Percentiles rank a stretch among this genome's conserved stretches.
Evolutionary conservation across 2,113 vertebrate species (phyloP).

Genomic region (Anoplopoma fimbria): DNA sequence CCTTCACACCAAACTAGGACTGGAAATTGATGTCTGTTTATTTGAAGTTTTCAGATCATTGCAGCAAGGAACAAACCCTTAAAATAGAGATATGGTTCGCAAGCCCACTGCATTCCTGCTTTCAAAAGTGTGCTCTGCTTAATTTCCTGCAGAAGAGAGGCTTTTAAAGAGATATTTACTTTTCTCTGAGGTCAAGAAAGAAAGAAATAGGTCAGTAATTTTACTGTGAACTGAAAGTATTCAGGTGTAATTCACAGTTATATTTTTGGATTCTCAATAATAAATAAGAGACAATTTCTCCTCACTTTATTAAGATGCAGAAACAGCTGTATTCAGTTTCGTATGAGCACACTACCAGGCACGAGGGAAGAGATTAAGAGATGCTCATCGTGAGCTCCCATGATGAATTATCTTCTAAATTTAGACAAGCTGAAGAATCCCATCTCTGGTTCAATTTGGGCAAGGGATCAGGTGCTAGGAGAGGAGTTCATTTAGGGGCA

Average conservation of each 20-base stretch:
- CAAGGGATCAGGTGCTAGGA: conserved; percentile 53
- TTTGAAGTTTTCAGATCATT: conserved; percentile 71
- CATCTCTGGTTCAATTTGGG: conserved; percentile 65
- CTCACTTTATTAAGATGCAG: not conserved
- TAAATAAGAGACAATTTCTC: not conserved
- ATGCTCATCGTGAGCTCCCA: conserved; percentile 42
- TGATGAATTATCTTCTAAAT: conserved; percentile 70
- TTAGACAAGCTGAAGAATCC: conserved; percentile 70
- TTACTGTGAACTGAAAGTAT: not conserved
- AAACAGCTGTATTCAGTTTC: conserved; percentile 29
- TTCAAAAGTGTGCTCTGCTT: conserved; percentile 54
- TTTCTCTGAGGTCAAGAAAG: conserved; percentile 5
- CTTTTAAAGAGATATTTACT: conserved; percentile 3
- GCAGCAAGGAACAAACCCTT: conserved; percentile 56
- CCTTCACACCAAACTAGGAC: conserved; percentile 79
- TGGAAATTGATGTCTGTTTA: conserved; percentile 79
- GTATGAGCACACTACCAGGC: conserved; percentile 1
- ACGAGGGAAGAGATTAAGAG: conserved; percentile 32
- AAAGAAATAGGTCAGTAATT: not conserved
- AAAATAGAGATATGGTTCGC: conserved; percentile 64
- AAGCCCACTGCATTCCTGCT: conserved; percentile 40
- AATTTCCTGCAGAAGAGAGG: conserved; percentile 30
- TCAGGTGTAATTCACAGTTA: not conserved
- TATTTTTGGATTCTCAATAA: not conserved
- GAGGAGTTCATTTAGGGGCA: conserved; percentile 47